phyloP scores from a whole-genome alignment of 1,140 invertebrate species.

The Heliconius eleuchia region DNA sequence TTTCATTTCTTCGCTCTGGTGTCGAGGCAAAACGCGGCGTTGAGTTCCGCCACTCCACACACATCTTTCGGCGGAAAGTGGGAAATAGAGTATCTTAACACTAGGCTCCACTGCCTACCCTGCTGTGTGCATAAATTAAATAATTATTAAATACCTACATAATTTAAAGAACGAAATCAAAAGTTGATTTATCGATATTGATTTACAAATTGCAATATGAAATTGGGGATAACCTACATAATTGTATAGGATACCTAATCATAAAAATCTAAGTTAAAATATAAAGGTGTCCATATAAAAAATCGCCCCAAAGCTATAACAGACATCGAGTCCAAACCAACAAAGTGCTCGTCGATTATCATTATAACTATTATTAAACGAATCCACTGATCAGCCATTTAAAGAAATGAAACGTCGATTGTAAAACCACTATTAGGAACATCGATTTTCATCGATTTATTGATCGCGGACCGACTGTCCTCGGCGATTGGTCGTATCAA shows the following conservation, averaged over 20 bases:
- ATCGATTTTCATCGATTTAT: constrained; percentile 78
- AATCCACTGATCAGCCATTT: constrained; percentile 76
- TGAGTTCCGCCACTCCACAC: too few species aligned
- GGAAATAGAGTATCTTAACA: too few species aligned
- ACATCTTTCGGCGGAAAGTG: too few species aligned
- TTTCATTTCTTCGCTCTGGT: too few species aligned
- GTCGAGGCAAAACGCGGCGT: too few species aligned
- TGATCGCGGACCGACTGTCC: constrained; percentile 79
- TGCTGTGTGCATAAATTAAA: neutral
- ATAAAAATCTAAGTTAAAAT: constrained; percentile 3
- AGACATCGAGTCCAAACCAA: constrained; percentile 47
- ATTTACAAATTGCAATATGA: neutral
- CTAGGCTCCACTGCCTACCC: too few species aligned
- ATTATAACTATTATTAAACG: constrained; percentile 76
- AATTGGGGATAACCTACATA: neutral
- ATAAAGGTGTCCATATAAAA: constrained; percentile 18
- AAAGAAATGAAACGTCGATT: constrained; percentile 79
- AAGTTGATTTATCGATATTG: neutral
- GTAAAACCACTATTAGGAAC: constrained; percentile 63
- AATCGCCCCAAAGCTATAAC: constrained; percentile 33
- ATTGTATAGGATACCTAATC: neutral
- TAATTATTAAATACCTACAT: neutral
- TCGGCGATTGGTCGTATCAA: constrained; percentile 74
- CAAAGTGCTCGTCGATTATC: constrained; percentile 62
- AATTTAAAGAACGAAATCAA: neutral